phyloP scores from a whole-genome alignment of 2,888 invertebrate genomes.

The Microctonus brassicae region DNA sequence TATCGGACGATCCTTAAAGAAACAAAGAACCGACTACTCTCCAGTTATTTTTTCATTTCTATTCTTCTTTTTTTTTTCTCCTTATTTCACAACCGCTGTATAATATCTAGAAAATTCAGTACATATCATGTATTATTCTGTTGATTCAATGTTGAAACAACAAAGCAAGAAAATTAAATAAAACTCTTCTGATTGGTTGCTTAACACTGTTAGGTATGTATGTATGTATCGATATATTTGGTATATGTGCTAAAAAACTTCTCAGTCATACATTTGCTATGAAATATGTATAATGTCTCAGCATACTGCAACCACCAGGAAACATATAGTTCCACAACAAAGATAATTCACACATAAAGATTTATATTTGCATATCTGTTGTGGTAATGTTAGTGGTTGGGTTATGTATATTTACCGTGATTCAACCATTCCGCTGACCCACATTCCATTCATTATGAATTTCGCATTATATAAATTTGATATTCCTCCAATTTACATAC shows the following conservation, averaged over 20 bases:
- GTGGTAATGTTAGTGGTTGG: not conserved
- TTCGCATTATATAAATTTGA: slow-evolving; percentile 7
- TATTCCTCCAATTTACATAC: slow-evolving; percentile 17
- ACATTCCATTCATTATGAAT: slow-evolving; percentile 26
- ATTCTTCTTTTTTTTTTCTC: not conserved
- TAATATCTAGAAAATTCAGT: not conserved
- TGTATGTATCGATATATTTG: not conserved
- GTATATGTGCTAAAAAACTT: not conserved
- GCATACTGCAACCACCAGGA: not conserved
- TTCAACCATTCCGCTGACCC: slow-evolving; percentile 23
- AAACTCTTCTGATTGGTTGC: not conserved
- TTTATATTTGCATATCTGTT: not conserved
- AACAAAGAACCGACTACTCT: slow-evolving; percentile 7
- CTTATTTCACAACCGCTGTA: not conserved
- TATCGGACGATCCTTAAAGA: slow-evolving; percentile 8
- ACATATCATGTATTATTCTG: not conserved
- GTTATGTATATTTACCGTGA: not conserved
- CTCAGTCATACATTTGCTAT: not conserved
- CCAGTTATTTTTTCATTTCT: not conserved
- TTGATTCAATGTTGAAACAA: not conserved
- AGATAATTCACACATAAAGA: not conserved
- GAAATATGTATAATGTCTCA: not conserved
- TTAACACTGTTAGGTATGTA: not conserved
- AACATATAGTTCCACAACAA: not conserved
- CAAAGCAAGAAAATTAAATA: not conserved